Evolutionary conservation across 2,888 invertebrate genomes (phyloP), one percentile per base, ranked within the genome.

Genomic region (Platycnemis pennipes): DNA sequence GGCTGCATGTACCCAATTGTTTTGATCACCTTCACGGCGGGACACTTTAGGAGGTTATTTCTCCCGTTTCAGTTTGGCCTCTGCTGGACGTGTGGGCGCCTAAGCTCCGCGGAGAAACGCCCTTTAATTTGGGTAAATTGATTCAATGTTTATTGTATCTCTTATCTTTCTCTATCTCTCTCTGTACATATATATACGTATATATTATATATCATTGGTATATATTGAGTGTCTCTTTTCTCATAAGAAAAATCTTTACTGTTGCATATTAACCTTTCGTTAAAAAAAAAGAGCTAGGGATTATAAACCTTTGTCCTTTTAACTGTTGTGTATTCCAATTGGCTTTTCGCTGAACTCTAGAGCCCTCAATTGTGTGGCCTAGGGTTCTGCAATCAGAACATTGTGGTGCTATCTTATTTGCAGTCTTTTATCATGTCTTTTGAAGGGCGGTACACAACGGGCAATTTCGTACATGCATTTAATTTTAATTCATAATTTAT

Each of bases 61-160:
- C 91, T 91, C 91, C 91, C 69, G 63, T 91, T 91, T 91, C 91
- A 91, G 91, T 91, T 91, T 91, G 91, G 91, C 91, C 91, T 91
- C 69, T 91, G 91, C 91, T 91, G 91, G 91, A 91, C 37, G 91
- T 91, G 44, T 91, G 91, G 91, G 91, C 91, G 91, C 91, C 91
- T 26, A 91, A 91, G 91, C 91, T 44, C 42, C 63, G 63, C 44
- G 91, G 91, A 63, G 91, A 91, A 56, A 63, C 91, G 11, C 91
- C 91, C 44, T 91, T 45, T 91, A 91, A 91, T 91, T 91, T 91
- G 91, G 91, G 91, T 91, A 91, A 89, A 91, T 91, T 91, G 91
- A 91, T 69, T 91, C 91, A 63, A 44, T 91, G 91, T 91, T 91
- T 91, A 91, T 91, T 91, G 91, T 49, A 91, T 91, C 91, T 91